Evolutionary conservation across 1,140 invertebrate species (phyloP).

Genomic region (Philaenus spumarius): DNA sequence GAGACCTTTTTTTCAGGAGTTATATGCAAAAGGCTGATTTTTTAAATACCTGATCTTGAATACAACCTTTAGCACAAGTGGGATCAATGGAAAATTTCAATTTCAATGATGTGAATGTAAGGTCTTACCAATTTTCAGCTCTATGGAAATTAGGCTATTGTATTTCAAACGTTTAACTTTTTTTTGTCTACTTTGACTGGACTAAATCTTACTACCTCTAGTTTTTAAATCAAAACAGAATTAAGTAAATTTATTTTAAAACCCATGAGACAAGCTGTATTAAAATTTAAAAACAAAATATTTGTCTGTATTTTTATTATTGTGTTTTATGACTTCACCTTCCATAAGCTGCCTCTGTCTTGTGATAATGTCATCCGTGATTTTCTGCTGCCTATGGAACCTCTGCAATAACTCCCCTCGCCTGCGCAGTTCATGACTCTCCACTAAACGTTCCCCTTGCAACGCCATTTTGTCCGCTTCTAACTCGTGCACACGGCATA

Average conservation of each 20-base stretch:
- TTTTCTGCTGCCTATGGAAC: conserved; percentile 73
- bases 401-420: conserved; percentile 74
- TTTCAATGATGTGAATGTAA: too few relatives aligned
- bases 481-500: conserved; percentile 82
- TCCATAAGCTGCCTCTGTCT: conserved; percentile 80
- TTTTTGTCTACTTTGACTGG: too few relatives aligned
- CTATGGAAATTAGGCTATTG: neutral
- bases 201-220: neutral
- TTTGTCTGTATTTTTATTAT: too few relatives aligned
- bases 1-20: too few relatives aligned
- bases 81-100: too few relatives aligned
- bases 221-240: neutral
- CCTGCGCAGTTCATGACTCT: conserved; percentile 76
- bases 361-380: conserved; percentile 89
- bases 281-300: conserved; percentile 2
- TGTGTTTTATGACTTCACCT: conserved; percentile 51
- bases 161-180: neutral
- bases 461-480: conserved; percentile 89
- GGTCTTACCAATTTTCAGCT: too few relatives aligned
- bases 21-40: too few relatives aligned
- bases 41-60: too few relatives aligned
- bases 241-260: neutral
- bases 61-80: too few relatives aligned
- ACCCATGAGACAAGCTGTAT: neutral
- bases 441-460: conserved; percentile 74